These are phyloP conservation scores for Polia nebulosa DNA, from an alignment of 2,888 invertebrate species.

Conservation along the genomic window DNA sequence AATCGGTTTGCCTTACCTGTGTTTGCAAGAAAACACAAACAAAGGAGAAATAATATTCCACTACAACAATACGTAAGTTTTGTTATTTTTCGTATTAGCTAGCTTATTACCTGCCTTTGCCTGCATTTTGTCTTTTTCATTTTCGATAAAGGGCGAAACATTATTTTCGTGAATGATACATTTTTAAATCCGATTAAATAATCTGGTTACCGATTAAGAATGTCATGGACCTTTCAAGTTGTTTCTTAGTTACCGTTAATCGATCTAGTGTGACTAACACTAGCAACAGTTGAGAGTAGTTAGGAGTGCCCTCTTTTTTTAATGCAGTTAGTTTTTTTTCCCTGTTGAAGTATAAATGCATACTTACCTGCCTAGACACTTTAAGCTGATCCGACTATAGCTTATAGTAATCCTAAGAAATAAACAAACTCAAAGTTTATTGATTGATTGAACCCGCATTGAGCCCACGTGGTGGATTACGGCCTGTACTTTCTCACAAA, in stretches of 20 bases:
- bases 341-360: background rate
- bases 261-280: background rate
- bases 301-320: background rate
- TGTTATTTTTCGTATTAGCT: background rate
- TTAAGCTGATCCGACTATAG: too few species aligned
- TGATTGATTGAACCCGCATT: too few species aligned
- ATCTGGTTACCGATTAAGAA: background rate
- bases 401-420: too few species aligned
- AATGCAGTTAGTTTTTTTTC: constrained; percentile 19
- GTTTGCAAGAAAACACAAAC: constrained; percentile 70
- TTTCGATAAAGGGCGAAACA: background rate
- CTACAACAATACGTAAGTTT: constrained; percentile 88
- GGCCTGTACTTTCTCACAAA: too few species aligned
- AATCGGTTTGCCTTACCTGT: constrained; percentile 69
- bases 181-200: background rate
- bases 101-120: background rate
- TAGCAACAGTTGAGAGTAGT: background rate
- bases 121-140: background rate
- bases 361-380: background rate
- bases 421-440: too few species aligned
- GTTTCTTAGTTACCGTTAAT: background rate
- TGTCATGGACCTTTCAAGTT: constrained; percentile 7
- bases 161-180: background rate
- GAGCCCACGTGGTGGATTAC: too few species aligned
- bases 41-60: constrained; percentile 82